Conservation (phyloP, 2,113 vertebrate genomes). For the Hemiscyllium ocellatum region DNA sequence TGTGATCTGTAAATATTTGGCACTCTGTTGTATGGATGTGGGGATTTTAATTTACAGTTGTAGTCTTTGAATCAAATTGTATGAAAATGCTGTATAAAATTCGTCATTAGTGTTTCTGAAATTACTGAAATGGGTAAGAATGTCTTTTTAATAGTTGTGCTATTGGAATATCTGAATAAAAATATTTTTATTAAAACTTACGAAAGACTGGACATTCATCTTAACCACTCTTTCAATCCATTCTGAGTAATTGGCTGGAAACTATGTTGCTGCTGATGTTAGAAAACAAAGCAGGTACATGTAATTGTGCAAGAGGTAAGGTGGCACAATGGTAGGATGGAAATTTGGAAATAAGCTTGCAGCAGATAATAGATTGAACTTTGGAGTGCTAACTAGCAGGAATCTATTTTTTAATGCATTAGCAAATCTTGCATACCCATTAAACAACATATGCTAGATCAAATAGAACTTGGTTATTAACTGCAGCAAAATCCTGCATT, state of each 20-base stretch:
- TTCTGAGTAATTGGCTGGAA: background rate
- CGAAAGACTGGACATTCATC: background rate
- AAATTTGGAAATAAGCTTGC: too few species aligned
- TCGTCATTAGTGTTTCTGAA: background rate
- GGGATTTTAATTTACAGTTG: slow-evolving; percentile 20
- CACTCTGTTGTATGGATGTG: slow-evolving; percentile 17
- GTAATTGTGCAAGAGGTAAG: too few species aligned
- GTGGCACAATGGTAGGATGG: too few species aligned
- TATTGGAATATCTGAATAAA: slow-evolving; percentile 30
- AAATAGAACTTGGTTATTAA: background rate
- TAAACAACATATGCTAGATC: too few species aligned
- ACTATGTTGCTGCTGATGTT: background rate
- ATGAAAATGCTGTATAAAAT: background rate
- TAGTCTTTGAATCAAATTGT: slow-evolving; percentile 26
- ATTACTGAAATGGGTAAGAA: slow-evolving; percentile 20
- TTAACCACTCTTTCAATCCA: background rate
- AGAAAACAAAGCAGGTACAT: too few species aligned
- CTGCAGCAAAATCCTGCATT: background rate
- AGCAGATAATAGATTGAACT: too few species aligned
- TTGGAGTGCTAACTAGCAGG: too few species aligned
- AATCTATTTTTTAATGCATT: too few species aligned
- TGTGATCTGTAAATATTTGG: slow-evolving; percentile 16
- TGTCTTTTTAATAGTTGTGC: slow-evolving; percentile 36
- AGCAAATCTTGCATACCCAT: too few species aligned
- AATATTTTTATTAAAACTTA: slow-evolving; percentile 29